These are phyloP conservation scores for Harpalus rubripes DNA, from an alignment of 2,888 invertebrate genomes.

Conservation along the genomic window DNA sequence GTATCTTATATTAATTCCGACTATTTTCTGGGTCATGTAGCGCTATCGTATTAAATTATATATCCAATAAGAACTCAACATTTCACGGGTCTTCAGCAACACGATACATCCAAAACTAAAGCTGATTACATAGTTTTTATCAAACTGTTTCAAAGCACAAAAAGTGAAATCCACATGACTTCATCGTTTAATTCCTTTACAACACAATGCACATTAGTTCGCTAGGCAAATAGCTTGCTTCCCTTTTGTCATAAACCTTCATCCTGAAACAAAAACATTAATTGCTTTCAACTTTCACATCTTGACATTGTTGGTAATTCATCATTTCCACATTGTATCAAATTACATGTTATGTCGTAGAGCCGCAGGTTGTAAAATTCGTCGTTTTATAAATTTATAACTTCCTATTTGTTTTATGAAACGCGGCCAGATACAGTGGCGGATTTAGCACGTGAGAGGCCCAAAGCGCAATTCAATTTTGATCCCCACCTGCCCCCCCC, in stretches of 20 bases:
- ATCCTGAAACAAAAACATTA: neutral
- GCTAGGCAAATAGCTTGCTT: slow-evolving; percentile 44
- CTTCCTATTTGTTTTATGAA: too few relatives aligned
- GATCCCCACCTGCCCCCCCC: too few relatives aligned
- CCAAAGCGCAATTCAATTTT: too few relatives aligned
- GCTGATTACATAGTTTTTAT: slow-evolving; percentile 42
- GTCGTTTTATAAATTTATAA: too few relatives aligned
- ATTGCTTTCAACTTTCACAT: slow-evolving; percentile 33
- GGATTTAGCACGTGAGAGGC: too few relatives aligned
- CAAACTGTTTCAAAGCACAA: slow-evolving; percentile 20
- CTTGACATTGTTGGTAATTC: slow-evolving; percentile 13
- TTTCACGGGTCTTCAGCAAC: slow-evolving; percentile 25
- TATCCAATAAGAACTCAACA: neutral
- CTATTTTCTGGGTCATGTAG: slow-evolving; percentile 19
- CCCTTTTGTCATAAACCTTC: slow-evolving; percentile 34
- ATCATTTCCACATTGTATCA: slow-evolving; percentile 1
- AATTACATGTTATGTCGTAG: slow-evolving; percentile 5
- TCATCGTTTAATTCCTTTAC: slow-evolving; percentile 32
- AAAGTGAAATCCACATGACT: slow-evolving; percentile 44
- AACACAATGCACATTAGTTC: slow-evolving; percentile 34
- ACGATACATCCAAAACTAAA: slow-evolving; percentile 28
- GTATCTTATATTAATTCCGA: neutral
- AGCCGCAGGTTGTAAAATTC: too few relatives aligned
- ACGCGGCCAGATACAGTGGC: too few relatives aligned
- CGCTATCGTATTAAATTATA: neutral